Percentiles rank a stretch among this genome's conserved stretches.
phyloP scores from a whole-genome alignment of 2,797 vertebrate genomes.

The Rhinatrema bivittatum region DNA sequence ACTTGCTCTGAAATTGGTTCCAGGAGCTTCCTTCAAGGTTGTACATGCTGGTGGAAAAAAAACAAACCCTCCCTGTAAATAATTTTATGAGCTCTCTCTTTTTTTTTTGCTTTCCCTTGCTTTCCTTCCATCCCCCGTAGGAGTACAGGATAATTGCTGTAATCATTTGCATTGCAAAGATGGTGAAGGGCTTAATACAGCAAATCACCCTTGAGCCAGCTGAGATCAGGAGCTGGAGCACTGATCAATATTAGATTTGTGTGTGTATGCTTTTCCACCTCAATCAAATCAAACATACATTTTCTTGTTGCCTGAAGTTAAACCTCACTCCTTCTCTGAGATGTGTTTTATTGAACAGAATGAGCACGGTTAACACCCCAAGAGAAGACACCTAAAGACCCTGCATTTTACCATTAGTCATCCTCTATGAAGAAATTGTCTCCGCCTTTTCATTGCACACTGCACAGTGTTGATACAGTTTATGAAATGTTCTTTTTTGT shows the following conservation, averaged over 20 bases:
- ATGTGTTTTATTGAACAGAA: background rate
- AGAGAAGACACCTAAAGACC: too few relatives aligned
- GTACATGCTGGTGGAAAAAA: too few relatives aligned
- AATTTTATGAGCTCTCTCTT: background rate
- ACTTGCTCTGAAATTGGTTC: background rate
- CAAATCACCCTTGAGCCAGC: fast-evolving
- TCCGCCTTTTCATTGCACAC: too few relatives aligned
- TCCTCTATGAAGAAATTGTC: too few relatives aligned
- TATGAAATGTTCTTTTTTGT: too few relatives aligned
- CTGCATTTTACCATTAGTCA: too few relatives aligned
- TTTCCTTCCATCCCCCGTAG: background rate
- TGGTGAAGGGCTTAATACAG: constrained; percentile 4
- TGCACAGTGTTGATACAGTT: too few relatives aligned
- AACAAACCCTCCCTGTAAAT: background rate
- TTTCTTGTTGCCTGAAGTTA: background rate
- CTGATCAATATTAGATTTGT: constrained; percentile 2
- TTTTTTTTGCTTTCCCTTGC: background rate
- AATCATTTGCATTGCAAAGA: background rate
- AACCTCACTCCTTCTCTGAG: background rate
- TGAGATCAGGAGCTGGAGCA: fast-evolving
- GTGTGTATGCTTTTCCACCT: background rate
- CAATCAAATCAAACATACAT: constrained; percentile 4
- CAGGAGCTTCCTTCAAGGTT: too few relatives aligned
- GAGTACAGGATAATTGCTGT: background rate
- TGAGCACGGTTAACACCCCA: fast-evolving